Conservation (phyloP, 2,113 vertebrate genomes). For the Myrmophylax atrothorax region DNA sequence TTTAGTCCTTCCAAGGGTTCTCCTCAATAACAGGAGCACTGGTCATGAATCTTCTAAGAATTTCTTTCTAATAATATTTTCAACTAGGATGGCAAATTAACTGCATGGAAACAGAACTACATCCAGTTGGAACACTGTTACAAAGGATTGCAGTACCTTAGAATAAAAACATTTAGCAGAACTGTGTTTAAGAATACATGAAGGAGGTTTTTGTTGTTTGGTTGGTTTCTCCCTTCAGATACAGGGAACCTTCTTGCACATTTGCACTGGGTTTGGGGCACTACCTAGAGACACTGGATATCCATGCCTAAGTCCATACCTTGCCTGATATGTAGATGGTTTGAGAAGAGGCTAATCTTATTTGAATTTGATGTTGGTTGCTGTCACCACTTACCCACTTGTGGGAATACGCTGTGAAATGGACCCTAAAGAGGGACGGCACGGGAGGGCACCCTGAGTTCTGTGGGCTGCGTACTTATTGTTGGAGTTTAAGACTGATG, state of each 20-base stretch:
- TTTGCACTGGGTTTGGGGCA: background rate
- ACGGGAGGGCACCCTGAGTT: no score
- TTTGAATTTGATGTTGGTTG: background rate
- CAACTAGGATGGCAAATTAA: background rate
- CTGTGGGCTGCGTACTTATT: no score
- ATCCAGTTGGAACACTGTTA: background rate
- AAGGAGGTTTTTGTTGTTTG: background rate
- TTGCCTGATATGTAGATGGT: background rate
- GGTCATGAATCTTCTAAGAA: background rate
- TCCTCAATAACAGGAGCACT: background rate
- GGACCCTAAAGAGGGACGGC: no score
- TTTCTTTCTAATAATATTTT: background rate
- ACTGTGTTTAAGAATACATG: background rate
- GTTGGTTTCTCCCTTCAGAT: background rate
- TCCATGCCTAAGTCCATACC: background rate
- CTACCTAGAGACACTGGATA: background rate
- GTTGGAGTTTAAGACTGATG: no score
- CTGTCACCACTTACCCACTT: background rate
- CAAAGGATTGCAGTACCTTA: background rate
- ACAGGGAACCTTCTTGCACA: background rate
- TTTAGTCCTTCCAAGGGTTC: background rate
- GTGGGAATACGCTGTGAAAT: no score
- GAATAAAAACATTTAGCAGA: background rate
- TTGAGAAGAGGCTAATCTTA: background rate
- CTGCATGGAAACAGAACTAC: accelerated